Conservation (phyloP, 92 coral and sea anemone genomes). For the Plumapathes pennacea region DNA sequence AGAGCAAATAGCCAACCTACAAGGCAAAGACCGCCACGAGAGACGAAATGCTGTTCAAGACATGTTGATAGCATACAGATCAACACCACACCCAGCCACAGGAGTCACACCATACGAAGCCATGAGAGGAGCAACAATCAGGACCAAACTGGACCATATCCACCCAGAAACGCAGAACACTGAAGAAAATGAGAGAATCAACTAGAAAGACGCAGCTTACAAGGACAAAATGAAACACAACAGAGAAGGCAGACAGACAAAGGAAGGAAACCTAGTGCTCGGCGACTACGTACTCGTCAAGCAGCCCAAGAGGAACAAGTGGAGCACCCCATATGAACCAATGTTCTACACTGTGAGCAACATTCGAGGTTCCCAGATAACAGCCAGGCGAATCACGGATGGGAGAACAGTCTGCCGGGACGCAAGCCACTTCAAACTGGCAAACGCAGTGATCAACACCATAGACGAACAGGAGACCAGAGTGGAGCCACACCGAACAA, state of each 20-base stretch:
- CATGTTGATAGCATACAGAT: slow-evolving; percentile 62
- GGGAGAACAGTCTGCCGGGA: slow-evolving; percentile 38
- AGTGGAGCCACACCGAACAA: too few relatives aligned
- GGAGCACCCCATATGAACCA: slow-evolving; percentile 62
- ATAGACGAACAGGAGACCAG: too few relatives aligned
- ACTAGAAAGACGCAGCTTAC: slow-evolving; percentile 52
- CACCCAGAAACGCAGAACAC: slow-evolving; percentile 17
- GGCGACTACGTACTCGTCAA: slow-evolving; percentile 68
- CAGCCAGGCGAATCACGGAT: slow-evolving; percentile 39
- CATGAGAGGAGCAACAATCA: slow-evolving; percentile 36
- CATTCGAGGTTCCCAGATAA: slow-evolving; percentile 30
- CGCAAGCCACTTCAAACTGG: slow-evolving; percentile 43
- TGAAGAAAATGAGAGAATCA: slow-evolving; percentile 33
- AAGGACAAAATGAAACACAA: slow-evolving; percentile 52
- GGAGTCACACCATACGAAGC: slow-evolving; percentile 60
- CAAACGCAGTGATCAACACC: too few relatives aligned
- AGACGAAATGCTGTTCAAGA: slow-evolving; percentile 47
- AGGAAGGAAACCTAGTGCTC: slow-evolving; percentile 39
- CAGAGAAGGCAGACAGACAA: slow-evolving; percentile 50
- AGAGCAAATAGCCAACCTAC: slow-evolving; percentile 53
- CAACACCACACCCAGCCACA: slow-evolving; percentile 66
- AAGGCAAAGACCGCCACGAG: slow-evolving; percentile 45
- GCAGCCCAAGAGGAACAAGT: slow-evolving; percentile 38
- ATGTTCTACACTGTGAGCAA: slow-evolving; percentile 29
- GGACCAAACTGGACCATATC: slow-evolving; percentile 52